These are phyloP conservation scores for Probaryconus sp. DNA, from an alignment of 1,140 invertebrate species.

Conservation along the genomic window DNA sequence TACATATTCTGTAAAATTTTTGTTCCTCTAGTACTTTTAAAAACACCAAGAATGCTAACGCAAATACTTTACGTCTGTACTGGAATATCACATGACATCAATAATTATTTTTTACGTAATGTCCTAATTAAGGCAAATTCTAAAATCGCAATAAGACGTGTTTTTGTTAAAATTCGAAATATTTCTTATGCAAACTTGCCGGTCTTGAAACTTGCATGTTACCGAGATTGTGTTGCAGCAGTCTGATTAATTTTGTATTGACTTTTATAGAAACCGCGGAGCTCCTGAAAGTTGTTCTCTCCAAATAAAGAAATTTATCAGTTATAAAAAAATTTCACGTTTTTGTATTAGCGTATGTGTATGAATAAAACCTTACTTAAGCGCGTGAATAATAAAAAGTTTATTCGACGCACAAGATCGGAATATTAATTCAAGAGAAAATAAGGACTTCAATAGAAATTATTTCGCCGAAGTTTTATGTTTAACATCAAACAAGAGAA, in stretches of 20 bases:
- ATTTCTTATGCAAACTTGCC: constrained; percentile 35
- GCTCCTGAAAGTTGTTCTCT: constrained; percentile 56
- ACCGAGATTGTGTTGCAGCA: constrained; percentile 40
- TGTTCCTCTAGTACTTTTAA: too few relatives aligned
- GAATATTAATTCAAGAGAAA: constrained; percentile 43
- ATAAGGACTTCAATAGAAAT: constrained; percentile 39
- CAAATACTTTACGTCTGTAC: too few relatives aligned
- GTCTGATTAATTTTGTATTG: constrained; percentile 59
- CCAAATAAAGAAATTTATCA: constrained; percentile 55
- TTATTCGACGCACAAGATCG: constrained; percentile 45
- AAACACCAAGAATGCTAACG: too few relatives aligned
- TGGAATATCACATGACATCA: too few relatives aligned
- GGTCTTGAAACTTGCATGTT: constrained; percentile 18
- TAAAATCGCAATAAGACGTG: too few relatives aligned
- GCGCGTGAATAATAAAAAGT: constrained; percentile 50
- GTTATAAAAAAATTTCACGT: constrained; percentile 40
- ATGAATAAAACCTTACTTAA: constrained; percentile 51
- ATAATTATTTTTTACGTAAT: too few relatives aligned
- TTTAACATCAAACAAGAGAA: too few relatives aligned
- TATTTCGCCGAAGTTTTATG: too few relatives aligned
- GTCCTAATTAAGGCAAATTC: too few relatives aligned
- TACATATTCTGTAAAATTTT: too few relatives aligned
- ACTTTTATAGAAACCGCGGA: constrained; percentile 52
- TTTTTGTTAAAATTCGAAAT: constrained; percentile 3
- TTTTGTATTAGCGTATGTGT: constrained; percentile 20